Percentiles rank a stretch among this genome's conserved stretches.
Evolutionary conservation across 2,113 vertebrate species (phyloP).

Genomic region (Ptyas mucosa): DNA sequence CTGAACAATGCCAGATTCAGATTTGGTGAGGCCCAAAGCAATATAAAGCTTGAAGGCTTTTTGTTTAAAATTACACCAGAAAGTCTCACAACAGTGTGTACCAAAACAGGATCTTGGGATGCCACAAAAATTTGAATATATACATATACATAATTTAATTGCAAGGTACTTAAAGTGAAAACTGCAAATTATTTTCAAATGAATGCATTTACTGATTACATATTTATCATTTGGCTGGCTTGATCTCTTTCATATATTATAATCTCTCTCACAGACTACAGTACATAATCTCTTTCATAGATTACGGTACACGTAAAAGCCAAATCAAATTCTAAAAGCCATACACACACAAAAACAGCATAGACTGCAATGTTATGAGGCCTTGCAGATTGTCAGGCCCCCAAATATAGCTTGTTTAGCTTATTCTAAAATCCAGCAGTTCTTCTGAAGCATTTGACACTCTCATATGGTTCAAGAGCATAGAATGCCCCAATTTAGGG

Average conservation of each 20-base stretch:
- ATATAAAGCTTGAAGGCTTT: not conserved
- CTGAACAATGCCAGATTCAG: not conserved
- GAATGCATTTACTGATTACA: not conserved
- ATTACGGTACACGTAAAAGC: not conserved
- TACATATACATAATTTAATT: not conserved
- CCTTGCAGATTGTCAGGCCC: not conserved
- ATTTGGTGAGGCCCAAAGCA: not conserved
- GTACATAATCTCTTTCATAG: not conserved
- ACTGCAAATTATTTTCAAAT: not conserved
- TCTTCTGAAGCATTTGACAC: not conserved
- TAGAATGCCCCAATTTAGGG: not conserved
- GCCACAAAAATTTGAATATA: not conserved
- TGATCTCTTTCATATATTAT: not conserved
- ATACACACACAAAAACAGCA: not conserved
- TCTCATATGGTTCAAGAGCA: not conserved
- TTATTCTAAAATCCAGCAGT: not conserved
- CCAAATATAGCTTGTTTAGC: not conserved
- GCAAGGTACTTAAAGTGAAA: not conserved
- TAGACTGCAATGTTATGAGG: not conserved
- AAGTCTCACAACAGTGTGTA: not conserved
- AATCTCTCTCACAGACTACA: not conserved
- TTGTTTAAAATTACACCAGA: not conserved
- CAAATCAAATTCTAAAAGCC: not conserved
- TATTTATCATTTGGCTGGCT: not conserved
- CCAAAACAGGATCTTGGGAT: not conserved